These are phyloP conservation scores for Xiphorhynchus erythropygius DNA, from an alignment of 2,797 vertebrate genomes.

Conservation along the genomic window DNA sequence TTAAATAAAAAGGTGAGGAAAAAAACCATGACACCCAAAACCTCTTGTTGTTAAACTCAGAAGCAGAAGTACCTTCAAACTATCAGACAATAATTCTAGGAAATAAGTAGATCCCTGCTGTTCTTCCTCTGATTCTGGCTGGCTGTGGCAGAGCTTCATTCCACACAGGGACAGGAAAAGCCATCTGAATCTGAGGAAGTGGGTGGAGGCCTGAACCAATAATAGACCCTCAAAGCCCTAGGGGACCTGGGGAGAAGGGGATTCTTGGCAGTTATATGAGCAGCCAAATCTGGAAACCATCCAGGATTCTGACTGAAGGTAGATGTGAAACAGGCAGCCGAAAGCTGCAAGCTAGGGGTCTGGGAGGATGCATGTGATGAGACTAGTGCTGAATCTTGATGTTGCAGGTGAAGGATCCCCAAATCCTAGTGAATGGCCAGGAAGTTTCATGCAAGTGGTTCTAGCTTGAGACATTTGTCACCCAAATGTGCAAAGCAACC, in stretches of 20 bases:
- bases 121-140: constrained; percentile 61
- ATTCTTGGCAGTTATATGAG: neutral
- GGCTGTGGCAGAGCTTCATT: constrained; percentile 8
- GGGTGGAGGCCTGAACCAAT: constrained; percentile 46
- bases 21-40: neutral
- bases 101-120: constrained; percentile 48
- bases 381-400: neutral
- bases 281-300: neutral
- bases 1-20: neutral
- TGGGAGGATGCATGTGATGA: neutral
- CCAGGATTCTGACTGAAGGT: neutral
- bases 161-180: neutral
- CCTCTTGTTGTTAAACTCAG: constrained; percentile 2
- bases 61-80: constrained; percentile 14
- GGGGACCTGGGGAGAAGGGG: neutral
- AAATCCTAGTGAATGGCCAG: neutral
- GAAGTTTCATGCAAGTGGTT: neutral
- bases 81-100: constrained; percentile 55
- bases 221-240: constrained; percentile 34
- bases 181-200: constrained; percentile 47
- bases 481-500: neutral
- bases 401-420: neutral
- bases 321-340: constrained; percentile 3
- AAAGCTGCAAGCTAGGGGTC: neutral
- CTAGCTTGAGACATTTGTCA: neutral